Percentiles rank a stretch among this genome's conserved stretches.
These are phyloP conservation scores for Sternarchorhynchus goeldii DNA, from an alignment of 2,797 vertebrate species.

Conservation along the genomic window DNA sequence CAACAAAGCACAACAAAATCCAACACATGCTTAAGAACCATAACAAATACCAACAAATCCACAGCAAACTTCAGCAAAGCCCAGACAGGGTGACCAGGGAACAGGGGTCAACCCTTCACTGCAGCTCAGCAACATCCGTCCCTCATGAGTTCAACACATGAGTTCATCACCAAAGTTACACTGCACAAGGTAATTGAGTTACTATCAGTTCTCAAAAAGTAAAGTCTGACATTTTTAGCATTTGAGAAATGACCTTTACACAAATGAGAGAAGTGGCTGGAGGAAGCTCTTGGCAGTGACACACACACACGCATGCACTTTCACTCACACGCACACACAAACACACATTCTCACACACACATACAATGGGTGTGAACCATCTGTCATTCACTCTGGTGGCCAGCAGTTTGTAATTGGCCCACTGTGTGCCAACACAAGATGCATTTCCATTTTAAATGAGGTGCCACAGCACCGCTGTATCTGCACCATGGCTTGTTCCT, in stretches of 20 bases:
- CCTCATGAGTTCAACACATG: background rate
- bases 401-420: slow-evolving; percentile 57
- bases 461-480: slow-evolving; percentile 50
- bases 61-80: too few species aligned
- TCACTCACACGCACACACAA: background rate
- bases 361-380: slow-evolving; percentile 49
- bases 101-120: background rate
- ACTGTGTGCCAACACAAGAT: slow-evolving; percentile 50
- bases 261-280: slow-evolving; percentile 49
- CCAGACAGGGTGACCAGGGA: too few species aligned
- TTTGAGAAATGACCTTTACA: slow-evolving; percentile 63
- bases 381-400: slow-evolving; percentile 62
- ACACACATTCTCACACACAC: slow-evolving; percentile 12
- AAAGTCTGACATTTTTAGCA: slow-evolving; percentile 60
- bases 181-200: slow-evolving; percentile 42
- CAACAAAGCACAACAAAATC: too few species aligned
- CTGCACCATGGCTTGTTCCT: slow-evolving; percentile 22
- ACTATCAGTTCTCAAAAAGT: slow-evolving; percentile 60
- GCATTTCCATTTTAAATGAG: slow-evolving; percentile 69
- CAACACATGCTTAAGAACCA: too few species aligned
- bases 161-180: slow-evolving; percentile 12
- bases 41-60: too few species aligned
- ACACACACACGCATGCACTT: slow-evolving; percentile 7
- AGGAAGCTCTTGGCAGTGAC: slow-evolving; percentile 48
- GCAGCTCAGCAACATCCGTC: too few species aligned